Percentiles rank a stretch among this genome's conserved stretches.
Evolutionary conservation across 2,797 vertebrate species (phyloP).

Genomic region (Ciconia nigra): DNA sequence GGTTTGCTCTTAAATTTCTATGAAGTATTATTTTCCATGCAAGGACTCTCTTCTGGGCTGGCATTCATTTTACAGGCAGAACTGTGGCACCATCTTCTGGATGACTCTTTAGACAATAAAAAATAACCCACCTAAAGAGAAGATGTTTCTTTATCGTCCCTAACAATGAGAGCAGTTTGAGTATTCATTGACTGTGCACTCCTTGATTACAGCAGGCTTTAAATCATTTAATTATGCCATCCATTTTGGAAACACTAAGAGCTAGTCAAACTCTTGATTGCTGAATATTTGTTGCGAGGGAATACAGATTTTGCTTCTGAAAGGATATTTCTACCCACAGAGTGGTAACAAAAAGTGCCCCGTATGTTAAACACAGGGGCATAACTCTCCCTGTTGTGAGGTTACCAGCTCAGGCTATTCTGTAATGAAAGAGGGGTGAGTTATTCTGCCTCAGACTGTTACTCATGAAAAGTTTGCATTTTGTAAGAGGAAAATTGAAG

Average conservation of each 20-base stretch:
- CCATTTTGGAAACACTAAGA: constrained; percentile 63
- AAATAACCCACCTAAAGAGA: constrained; percentile 36
- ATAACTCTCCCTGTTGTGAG: not conserved
- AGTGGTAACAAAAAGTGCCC: not conserved
- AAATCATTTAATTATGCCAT: constrained; percentile 72
- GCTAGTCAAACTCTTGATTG: constrained; percentile 59
- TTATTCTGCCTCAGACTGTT: not conserved
- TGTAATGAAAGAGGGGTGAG: not conserved
- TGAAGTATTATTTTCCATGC: not conserved
- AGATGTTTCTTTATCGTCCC: constrained; percentile 16
- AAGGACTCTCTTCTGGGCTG: not conserved
- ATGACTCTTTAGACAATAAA: constrained; percentile 54
- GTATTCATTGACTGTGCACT: constrained; percentile 75
- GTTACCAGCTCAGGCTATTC: not conserved
- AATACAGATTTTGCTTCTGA: constrained; percentile 42
- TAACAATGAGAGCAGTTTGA: constrained; percentile 67
- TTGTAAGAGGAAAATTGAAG: not conserved
- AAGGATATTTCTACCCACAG: not conserved
- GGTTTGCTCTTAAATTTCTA: constrained; percentile 21
- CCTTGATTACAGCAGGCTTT: constrained; percentile 67
- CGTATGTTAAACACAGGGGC: not conserved
- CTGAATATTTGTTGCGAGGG: constrained; percentile 35
- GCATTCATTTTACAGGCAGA: constrained; percentile 62
- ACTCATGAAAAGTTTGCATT: not conserved
- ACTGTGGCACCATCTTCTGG: constrained; percentile 76